Evolutionary conservation across 2,113 vertebrate genomes (phyloP).

Genomic region (Poecilia latipinna): DNA sequence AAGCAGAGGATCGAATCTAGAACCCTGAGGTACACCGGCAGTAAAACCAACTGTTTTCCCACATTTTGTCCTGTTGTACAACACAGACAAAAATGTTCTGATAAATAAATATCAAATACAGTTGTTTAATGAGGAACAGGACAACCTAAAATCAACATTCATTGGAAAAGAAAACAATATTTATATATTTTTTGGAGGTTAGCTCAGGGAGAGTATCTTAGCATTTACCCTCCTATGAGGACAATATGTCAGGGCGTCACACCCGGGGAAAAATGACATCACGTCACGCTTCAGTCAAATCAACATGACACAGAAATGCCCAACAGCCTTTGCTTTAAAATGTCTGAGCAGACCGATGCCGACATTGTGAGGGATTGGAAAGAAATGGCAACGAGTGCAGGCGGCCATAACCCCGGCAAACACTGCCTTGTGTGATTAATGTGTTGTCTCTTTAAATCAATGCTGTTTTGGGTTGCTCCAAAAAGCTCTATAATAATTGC

Average conservation of each 20-base stretch:
- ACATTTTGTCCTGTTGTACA: too few species aligned
- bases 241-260: background rate
- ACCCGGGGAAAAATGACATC: conserved; percentile 20
- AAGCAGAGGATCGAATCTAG: too few species aligned
- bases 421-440: conserved; percentile 6
- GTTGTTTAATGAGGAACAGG: too few species aligned
- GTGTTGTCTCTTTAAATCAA: conserved; percentile 16
- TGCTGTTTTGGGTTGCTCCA: background rate
- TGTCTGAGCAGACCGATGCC: conserved; percentile 18
- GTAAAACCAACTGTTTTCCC: too few species aligned
- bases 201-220: too few species aligned
- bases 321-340: conserved; percentile 14
- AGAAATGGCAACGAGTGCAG: background rate
- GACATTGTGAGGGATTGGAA: conserved; percentile 1
- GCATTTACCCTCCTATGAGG: background rate
- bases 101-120: too few species aligned
- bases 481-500: conserved; percentile 11
- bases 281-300: conserved; percentile 12
- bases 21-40: too few species aligned
- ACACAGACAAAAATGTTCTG: too few species aligned
- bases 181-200: too few species aligned
- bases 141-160: too few species aligned
- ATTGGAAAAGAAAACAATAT: too few species aligned
- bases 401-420: conserved; percentile 14
- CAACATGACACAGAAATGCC: conserved; percentile 21